Evolutionary conservation across 2,797 vertebrate species (phyloP), one percentile per base, ranked within the genome.

Genomic region (Pseudocheirus occidentalis): DNA sequence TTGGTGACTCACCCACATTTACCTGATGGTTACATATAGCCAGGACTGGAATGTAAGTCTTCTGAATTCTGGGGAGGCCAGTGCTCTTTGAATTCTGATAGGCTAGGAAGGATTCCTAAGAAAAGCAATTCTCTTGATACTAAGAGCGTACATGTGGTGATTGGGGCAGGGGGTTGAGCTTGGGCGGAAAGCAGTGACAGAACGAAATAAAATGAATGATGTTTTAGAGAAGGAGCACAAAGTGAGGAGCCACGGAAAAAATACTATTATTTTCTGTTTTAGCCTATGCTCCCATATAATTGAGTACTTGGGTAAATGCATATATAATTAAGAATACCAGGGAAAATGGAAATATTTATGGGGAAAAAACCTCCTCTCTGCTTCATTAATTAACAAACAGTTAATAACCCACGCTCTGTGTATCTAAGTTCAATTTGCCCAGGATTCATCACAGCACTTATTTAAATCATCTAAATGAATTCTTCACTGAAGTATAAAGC

Each of bases 401-500:
- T 54, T 55, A 91, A 92, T 0, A 55, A 5, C 34, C 93, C 34
- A 24, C 40, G 89, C 16, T 93, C 52, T 40, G 21, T 40, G 6
- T 55, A 52, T 95, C 93, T 59, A 4, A 9, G 90, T n/a, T 55
- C 93, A 28, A 90, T 95, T 92, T 90, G n/a, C 2, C 62, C 57
- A 96, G 34, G 11, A 91, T 0, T 29, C 31, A 40, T 46, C 94
- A 57, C 5, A 89, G 0, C 11, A 3, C 40, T 94, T 58, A 90
- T 56, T n/a, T 93, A 54, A 96, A 91, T 16, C 12, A 92, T 3
- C 12, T 55, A 57, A 81, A 57, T 91, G 56, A 95, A 62, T 96
- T 94, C 11, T 93, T 92, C 92, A 54, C 34, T 73, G 93, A 94
- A 91, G 46, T 66, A 56, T 31, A 66, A 97, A 96, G n/a, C 81